phyloP scores from a whole-genome alignment of 1,140 invertebrate genomes.

The Ridgeia piscesae region DNA sequence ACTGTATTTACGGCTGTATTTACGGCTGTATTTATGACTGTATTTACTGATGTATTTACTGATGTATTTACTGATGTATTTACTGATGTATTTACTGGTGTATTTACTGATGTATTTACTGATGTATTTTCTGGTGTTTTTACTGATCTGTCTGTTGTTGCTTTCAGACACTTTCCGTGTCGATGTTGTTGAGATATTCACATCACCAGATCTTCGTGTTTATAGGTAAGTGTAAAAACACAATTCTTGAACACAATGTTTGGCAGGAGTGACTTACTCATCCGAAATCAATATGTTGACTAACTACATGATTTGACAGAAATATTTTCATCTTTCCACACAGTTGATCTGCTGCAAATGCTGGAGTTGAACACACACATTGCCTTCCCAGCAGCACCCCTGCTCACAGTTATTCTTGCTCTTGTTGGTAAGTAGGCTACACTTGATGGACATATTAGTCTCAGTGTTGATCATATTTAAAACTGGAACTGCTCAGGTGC shows the following conservation, averaged over 20 bases:
- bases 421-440: constrained; percentile 82
- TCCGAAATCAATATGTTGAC: background rate
- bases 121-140: too few relatives aligned
- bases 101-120: too few relatives aligned
- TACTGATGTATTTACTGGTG: too few relatives aligned
- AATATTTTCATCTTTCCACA: constrained; percentile 39
- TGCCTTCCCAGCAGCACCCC: constrained; percentile 90
- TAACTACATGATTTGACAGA: background rate
- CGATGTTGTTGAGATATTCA: constrained; percentile 95
- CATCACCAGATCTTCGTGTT: constrained; percentile 99
- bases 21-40: too few relatives aligned
- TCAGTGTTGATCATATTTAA: too few relatives aligned
- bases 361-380: constrained; percentile 86
- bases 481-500: too few relatives aligned
- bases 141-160: constrained; percentile 23
- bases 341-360: constrained; percentile 96
- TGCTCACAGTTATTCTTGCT: constrained; percentile 95
- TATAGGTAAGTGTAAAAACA: constrained; percentile 75
- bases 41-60: too few relatives aligned
- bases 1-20: too few relatives aligned
- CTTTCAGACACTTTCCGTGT: constrained; percentile 95
- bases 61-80: too few relatives aligned
- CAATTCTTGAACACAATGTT: background rate
- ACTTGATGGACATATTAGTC: too few relatives aligned
- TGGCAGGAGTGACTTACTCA: background rate